Conservation (phyloP, 2,888 invertebrate genomes). For the Sminthurinus aureus region DNA sequence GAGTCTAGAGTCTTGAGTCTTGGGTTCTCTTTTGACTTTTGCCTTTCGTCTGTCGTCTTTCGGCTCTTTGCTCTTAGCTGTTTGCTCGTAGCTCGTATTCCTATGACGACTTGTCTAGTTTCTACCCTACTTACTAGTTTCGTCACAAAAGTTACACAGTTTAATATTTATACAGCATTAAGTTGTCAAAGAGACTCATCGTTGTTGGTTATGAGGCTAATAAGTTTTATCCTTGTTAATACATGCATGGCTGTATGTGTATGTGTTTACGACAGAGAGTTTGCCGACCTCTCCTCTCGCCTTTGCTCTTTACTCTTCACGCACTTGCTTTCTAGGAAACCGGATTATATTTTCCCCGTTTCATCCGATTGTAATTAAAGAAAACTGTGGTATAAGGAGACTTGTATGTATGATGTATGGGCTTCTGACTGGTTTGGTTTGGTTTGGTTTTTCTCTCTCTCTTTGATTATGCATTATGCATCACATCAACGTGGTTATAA, state of each 20-base stretch:
- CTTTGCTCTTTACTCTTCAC: background rate
- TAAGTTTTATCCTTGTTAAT: constrained; percentile 6
- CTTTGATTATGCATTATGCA: no score
- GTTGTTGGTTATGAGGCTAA: constrained; percentile 14
- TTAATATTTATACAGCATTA: constrained; percentile 41
- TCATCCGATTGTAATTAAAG: background rate
- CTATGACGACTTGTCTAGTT: background rate
- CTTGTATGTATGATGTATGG: no score
- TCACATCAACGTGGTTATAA: no score
- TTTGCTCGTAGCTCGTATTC: background rate
- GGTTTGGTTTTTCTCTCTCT: no score
- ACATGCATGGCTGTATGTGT: background rate
- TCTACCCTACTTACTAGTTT: constrained; percentile 17
- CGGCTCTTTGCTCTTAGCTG: background rate
- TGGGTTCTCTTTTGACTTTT: background rate
- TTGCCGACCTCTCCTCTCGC: background rate
- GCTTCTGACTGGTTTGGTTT: no score
- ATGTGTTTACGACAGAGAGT: background rate
- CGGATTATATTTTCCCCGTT: background rate
- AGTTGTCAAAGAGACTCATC: constrained; percentile 27
- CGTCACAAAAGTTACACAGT: constrained; percentile 24
- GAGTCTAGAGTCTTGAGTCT: no score
- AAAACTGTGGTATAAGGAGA: background rate
- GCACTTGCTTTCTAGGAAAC: background rate
- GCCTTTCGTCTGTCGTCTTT: background rate